These are phyloP conservation scores for Sander lucioperca DNA, from an alignment of 2,113 vertebrate genomes.

Conservation along the genomic window DNA sequence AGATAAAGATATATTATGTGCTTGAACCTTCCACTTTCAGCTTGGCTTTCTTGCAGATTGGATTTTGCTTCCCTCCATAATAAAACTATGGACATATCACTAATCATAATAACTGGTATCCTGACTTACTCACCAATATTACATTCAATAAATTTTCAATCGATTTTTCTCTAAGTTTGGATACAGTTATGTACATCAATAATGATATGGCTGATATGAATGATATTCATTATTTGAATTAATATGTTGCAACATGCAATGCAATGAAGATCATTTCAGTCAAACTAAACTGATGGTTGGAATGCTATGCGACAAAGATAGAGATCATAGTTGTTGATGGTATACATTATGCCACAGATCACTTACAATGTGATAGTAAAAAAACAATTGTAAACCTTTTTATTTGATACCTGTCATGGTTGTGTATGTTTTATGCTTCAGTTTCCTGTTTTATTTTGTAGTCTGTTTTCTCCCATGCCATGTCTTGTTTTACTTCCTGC, in stretches of 20 bases:
- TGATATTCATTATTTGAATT: neutral
- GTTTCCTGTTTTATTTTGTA: too few species aligned
- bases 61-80: neutral
- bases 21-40: neutral
- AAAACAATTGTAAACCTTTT: neutral
- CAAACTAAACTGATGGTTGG: neutral
- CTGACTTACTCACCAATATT: neutral
- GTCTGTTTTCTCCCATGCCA: too few species aligned
- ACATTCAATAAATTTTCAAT: neutral
- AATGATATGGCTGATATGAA: neutral
- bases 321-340: neutral
- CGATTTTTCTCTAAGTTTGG: neutral
- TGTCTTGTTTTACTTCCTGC: too few species aligned
- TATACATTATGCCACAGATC: neutral
- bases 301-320: neutral
- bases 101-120: neutral
- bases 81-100: neutral
- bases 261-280: neutral
- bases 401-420: too few species aligned
- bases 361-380: neutral
- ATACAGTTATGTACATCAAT: neutral
- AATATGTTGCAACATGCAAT: neutral
- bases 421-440: too few species aligned
- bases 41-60: neutral
- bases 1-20: neutral